These are phyloP conservation scores for Heliothis subflexa DNA, from an alignment of 1,140 invertebrate species.

Conservation along the genomic window DNA sequence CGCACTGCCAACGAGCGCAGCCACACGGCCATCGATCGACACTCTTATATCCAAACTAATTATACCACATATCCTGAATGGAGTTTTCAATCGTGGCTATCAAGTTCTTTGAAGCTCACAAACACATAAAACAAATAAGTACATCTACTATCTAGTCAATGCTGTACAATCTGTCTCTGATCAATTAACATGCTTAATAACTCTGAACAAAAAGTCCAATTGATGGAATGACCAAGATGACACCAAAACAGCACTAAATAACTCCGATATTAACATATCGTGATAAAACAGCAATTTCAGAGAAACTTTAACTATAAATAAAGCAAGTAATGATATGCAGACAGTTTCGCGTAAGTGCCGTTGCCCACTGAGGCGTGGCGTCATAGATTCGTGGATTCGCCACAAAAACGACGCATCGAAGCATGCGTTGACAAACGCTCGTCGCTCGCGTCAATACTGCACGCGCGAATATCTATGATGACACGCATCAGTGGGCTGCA, in stretches of 20 bases:
- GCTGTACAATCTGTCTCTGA: too few relatives aligned
- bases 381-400: conserved; percentile 35
- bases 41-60: conserved; percentile 24
- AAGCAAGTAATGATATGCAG: conserved; percentile 34
- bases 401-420: conserved; percentile 36
- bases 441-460: conserved; percentile 30
- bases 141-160: not conserved
- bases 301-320: conserved; percentile 38
- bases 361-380: conserved; percentile 31
- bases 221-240: not conserved
- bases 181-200: too few relatives aligned
- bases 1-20: conserved; percentile 50
- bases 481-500: conserved; percentile 33
- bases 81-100: not conserved
- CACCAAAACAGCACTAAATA: conserved; percentile 16
- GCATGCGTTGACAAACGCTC: conserved; percentile 41
- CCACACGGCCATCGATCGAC: conserved; percentile 21
- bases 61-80: conserved; percentile 19
- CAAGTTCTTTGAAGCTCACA: not conserved
- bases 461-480: conserved; percentile 29
- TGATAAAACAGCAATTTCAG: conserved; percentile 9
- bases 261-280: conserved; percentile 14
- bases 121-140: not conserved
- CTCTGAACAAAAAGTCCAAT: not conserved
- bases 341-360: conserved; percentile 41